phyloP scores from a whole-genome alignment of 2,797 vertebrate species.

The Rhyacichthys aspro region DNA sequence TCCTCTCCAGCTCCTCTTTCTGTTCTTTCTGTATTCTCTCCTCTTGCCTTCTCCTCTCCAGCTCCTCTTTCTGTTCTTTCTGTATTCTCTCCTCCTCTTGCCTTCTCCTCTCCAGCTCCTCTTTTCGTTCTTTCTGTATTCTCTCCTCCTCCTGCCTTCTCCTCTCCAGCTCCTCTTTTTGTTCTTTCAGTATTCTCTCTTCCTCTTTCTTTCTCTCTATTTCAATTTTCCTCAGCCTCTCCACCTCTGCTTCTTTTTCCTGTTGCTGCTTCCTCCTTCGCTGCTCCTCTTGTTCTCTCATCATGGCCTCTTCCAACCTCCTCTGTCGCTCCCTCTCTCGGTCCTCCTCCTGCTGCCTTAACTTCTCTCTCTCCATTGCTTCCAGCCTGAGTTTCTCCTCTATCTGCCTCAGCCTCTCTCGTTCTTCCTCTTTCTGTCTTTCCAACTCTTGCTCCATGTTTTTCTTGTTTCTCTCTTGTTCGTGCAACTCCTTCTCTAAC shows the following conservation, averaged over 20 bases:
- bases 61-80: background rate
- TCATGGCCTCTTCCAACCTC: background rate
- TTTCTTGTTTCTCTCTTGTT: slow-evolving; percentile 1
- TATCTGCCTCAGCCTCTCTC: slow-evolving; percentile 2
- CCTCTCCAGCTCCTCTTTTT: slow-evolving; percentile 7
- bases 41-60: background rate
- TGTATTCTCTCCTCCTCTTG: slow-evolving; percentile 18
- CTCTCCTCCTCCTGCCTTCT: background rate
- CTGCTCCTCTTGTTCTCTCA: slow-evolving; percentile 5
- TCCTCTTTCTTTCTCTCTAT: background rate
- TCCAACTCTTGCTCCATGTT: background rate
- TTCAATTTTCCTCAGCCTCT: too few relatives aligned
- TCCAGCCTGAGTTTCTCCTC: too few relatives aligned
- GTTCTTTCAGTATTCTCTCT: background rate
- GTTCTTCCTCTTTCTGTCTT: slow-evolving; percentile 22
- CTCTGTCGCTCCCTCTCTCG: background rate
- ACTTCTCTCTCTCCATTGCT: slow-evolving; percentile 5
- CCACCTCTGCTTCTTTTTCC: background rate
- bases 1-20: slow-evolving; percentile 12
- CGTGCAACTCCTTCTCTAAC: background rate
- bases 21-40: slow-evolving; percentile 9
- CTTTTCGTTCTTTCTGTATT: slow-evolving; percentile 22
- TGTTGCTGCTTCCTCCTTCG: background rate
- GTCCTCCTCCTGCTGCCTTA: background rate
- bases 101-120: slow-evolving; percentile 15